phyloP scores from a whole-genome alignment of 2,113 vertebrate genomes.

The Erpornis zantholeuca region DNA sequence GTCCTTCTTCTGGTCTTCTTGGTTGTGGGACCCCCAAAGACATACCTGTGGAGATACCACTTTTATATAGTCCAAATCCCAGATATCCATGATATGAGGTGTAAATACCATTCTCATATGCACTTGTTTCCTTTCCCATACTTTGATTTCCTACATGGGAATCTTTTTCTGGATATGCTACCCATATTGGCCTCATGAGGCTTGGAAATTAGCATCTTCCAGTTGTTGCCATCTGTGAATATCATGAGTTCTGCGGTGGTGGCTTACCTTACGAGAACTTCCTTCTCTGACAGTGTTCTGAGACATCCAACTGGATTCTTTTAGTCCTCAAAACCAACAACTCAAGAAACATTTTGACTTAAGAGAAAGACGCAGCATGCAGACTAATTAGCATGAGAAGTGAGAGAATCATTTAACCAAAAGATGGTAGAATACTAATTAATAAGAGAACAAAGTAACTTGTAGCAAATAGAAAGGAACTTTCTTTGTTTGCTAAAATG shows the following conservation, averaged over 20 bases:
- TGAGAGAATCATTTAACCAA: background rate
- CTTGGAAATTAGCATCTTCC: background rate
- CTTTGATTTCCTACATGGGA: background rate
- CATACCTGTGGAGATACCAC: background rate
- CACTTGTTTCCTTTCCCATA: background rate
- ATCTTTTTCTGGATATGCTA: background rate
- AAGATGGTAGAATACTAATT: background rate
- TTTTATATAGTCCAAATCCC: background rate
- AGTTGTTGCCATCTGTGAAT: background rate
- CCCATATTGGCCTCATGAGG: rapidly evolving
- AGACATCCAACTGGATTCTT: background rate
- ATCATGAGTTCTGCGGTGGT: background rate
- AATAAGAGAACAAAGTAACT: background rate
- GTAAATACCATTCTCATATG: background rate
- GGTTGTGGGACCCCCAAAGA: background rate
- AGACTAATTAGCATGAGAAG: background rate
- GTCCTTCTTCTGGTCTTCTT: background rate
- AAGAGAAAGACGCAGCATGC: background rate
- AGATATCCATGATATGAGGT: background rate
- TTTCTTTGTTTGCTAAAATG: background rate
- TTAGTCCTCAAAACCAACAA: background rate
- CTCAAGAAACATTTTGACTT: background rate
- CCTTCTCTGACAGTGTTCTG: background rate
- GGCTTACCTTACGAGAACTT: background rate
- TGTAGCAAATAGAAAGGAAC: background rate